phyloP scores from a whole-genome alignment of 2,797 vertebrate genomes.

The Etheostoma perlongum region DNA sequence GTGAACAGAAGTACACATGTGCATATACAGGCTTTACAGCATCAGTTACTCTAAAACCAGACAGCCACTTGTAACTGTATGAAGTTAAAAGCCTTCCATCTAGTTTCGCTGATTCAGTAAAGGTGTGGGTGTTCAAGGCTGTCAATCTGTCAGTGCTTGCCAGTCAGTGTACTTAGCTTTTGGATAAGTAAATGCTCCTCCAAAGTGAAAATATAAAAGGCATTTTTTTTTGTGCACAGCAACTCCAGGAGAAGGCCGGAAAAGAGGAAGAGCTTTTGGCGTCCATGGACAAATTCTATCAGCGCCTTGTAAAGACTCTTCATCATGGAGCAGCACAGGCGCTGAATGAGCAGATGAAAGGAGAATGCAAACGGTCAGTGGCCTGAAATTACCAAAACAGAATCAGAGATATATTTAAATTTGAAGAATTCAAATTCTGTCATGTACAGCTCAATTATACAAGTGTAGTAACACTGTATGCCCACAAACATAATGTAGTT shows the following conservation, averaged over 20 bases:
- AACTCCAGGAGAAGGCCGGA: constrained; percentile 83
- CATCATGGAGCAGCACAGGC: constrained; percentile 49
- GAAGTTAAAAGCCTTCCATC: constrained; percentile 31
- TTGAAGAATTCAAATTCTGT: neutral
- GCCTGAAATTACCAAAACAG: neutral
- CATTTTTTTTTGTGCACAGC: constrained; percentile 75
- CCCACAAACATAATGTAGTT: neutral
- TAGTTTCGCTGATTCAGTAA: constrained; percentile 34
- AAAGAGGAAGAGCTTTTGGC: constrained; percentile 80
- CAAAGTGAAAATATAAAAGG: constrained; percentile 7
- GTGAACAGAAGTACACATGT: constrained; percentile 71
- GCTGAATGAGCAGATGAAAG: constrained; percentile 67
- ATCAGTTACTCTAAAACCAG: neutral
- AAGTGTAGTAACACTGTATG: neutral
- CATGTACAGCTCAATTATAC: neutral
- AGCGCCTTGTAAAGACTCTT: constrained; percentile 59
- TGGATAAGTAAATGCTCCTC: neutral
- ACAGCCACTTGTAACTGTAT: neutral
- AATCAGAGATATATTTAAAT: neutral
- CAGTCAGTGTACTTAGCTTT: neutral
- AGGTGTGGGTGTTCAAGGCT: constrained; percentile 8
- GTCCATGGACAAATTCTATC: constrained; percentile 52
- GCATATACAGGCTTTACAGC: neutral
- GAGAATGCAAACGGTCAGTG: constrained; percentile 74
- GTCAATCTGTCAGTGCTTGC: constrained; percentile 20